A percentile compares a stretch with the other conserved stretches of the same genome.
Conservation (phyloP, 2,888 invertebrate genomes). For the Pseudoips prasinana region DNA sequence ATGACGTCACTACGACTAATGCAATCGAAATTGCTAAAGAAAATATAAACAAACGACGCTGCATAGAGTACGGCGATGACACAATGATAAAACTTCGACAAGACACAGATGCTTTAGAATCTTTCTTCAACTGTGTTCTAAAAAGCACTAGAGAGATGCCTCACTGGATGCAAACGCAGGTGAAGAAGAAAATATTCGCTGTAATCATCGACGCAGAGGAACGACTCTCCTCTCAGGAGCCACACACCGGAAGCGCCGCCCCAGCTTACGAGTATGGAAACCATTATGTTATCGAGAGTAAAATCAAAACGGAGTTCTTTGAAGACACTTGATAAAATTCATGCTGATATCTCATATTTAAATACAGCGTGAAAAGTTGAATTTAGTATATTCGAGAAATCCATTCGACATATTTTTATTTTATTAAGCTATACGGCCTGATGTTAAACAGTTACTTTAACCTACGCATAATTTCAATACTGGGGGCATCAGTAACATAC, state of each 20-base stretch:
- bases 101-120: slow-evolving; percentile 58
- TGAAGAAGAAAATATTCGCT: slow-evolving; percentile 72
- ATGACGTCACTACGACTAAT: slow-evolving; percentile 56
- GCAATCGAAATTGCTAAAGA: slow-evolving; percentile 29
- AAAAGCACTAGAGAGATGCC: slow-evolving; percentile 71
- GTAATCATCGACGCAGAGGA: slow-evolving; percentile 72
- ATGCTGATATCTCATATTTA: too few relatives aligned
- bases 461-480: too few relatives aligned
- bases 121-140: slow-evolving; percentile 66
- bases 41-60: slow-evolving; percentile 43
- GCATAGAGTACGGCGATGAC: slow-evolving; percentile 30
- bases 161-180: slow-evolving; percentile 72
- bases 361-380: too few relatives aligned
- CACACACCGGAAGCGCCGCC: slow-evolving; percentile 19
- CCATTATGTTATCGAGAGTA: slow-evolving; percentile 40
- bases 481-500: too few relatives aligned
- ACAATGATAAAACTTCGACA: slow-evolving; percentile 16
- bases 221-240: slow-evolving; percentile 45
- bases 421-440: too few relatives aligned
- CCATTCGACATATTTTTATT: too few relatives aligned
- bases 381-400: too few relatives aligned
- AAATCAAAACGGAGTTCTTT: slow-evolving; percentile 59
- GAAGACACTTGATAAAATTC: slow-evolving; percentile 34
- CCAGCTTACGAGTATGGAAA: slow-evolving; percentile 14
- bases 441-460: too few relatives aligned